These are phyloP conservation scores for Chelonia mydas DNA, from an alignment of 2,797 vertebrate species.

Conservation along the genomic window DNA sequence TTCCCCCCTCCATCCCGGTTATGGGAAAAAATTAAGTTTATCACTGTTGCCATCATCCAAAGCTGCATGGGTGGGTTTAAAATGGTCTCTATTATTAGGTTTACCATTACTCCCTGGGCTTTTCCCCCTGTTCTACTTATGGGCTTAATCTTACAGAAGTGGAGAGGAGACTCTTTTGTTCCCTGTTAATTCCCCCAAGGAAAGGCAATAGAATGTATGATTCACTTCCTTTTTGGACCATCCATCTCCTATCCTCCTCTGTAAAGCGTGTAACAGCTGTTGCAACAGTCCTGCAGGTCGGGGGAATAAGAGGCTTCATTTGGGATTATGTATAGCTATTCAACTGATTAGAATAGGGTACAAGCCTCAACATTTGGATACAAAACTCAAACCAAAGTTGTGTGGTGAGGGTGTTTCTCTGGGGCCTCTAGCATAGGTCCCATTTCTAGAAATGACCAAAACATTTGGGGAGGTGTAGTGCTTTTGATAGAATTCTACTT, in stretches of 20 bases:
- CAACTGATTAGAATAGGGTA: background rate
- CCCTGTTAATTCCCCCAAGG: background rate
- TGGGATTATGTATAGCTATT: background rate
- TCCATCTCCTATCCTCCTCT: background rate
- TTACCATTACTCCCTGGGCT: background rate
- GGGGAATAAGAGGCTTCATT: background rate
- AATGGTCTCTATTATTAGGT: constrained; percentile 52
- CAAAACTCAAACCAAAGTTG: background rate
- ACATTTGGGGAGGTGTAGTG: background rate
- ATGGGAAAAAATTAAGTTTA: background rate
- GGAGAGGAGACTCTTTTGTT: background rate
- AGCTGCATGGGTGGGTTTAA: background rate
- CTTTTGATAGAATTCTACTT: background rate
- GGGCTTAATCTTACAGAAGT: background rate
- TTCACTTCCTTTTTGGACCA: constrained; percentile 34
- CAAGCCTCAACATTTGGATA: background rate
- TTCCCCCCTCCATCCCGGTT: constrained; percentile 6
- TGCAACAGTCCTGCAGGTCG: background rate
- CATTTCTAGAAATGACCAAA: background rate
- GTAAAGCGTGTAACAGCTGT: background rate
- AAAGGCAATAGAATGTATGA: background rate
- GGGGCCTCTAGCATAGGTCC: background rate
- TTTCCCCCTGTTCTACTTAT: background rate
- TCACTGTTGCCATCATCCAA: constrained; percentile 7
- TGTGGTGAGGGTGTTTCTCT: background rate